Conservation (phyloP, 2,113 vertebrate species). For the Apteryx owenii region DNA sequence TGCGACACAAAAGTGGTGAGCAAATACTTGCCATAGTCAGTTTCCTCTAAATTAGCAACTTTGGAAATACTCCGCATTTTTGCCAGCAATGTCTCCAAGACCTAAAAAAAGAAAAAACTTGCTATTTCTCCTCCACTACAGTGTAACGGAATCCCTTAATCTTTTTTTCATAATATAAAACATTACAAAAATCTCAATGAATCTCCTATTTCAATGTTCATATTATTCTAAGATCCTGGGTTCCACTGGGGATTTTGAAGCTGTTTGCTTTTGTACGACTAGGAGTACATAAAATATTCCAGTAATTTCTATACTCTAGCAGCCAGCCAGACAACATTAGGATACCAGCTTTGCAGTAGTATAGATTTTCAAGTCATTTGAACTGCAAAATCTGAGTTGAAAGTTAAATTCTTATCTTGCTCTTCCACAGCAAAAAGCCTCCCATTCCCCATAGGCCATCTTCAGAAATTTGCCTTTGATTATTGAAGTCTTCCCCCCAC, state of each 20-base stretch:
- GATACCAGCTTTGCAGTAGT: background rate
- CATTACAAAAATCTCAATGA: background rate
- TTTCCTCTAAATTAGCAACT: background rate
- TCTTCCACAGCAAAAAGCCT: background rate
- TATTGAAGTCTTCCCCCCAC: no score
- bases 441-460: background rate
- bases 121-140: background rate
- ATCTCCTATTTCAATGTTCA: background rate
- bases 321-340: background rate
- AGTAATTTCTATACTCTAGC: background rate
- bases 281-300: background rate
- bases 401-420: background rate
- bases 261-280: background rate
- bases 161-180: background rate
- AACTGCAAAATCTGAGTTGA: background rate
- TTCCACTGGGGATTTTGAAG: background rate
- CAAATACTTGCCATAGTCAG: background rate
- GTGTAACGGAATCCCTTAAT: background rate
- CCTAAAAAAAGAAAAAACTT: background rate
- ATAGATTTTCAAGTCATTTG: background rate
- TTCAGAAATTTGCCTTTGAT: background rate
- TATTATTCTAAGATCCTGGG: background rate
- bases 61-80: background rate
- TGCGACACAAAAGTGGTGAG: background rate
- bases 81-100: background rate